phyloP scores from a whole-genome alignment of 2,888 invertebrate genomes.

The Orthonevra nobilis region DNA sequence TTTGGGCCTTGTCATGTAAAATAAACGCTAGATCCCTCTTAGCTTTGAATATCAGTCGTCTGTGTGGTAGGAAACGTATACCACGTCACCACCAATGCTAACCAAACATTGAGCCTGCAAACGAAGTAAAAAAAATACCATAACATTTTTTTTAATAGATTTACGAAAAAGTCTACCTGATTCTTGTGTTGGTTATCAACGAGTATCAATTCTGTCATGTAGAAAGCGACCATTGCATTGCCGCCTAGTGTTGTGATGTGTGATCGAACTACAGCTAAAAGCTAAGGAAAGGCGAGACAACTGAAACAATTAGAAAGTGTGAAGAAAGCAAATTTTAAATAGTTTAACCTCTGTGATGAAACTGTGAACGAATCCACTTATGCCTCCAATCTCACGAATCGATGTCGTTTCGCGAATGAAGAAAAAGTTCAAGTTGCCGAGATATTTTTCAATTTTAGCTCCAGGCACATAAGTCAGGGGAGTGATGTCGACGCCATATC shows the following conservation, averaged over 20 bases:
- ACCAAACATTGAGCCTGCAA: constrained; percentile 96
- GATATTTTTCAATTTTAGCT: constrained; percentile 88
- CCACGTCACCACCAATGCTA: constrained; percentile 97
- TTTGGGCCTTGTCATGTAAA: constrained; percentile 77
- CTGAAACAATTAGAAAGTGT: constrained; percentile 2
- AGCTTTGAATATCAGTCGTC: constrained; percentile 80
- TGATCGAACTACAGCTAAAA: constrained; percentile 94
- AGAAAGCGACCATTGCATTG: constrained; percentile 96
- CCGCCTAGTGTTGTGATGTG: constrained; percentile 96
- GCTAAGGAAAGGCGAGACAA: constrained; percentile 75
- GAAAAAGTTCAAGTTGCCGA: constrained; percentile 95
- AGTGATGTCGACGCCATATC: constrained; percentile 88
- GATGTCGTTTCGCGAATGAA: constrained; percentile 97
- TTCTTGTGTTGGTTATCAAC: constrained; percentile 97
- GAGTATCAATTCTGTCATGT: constrained; percentile 94
- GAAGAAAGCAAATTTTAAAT: too few species aligned
- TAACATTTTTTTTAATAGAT: not conserved
- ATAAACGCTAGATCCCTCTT: constrained; percentile 78
- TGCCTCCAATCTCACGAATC: constrained; percentile 93
- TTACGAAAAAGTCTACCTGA: constrained; percentile 85
- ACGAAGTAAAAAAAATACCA: constrained; percentile 58
- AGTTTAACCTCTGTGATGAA: constrained; percentile 90
- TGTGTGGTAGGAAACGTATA: constrained; percentile 87
- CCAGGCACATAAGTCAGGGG: constrained; percentile 90
- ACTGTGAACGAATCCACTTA: constrained; percentile 96